These are phyloP conservation scores for Drosophila acutilabella DNA, from an alignment of 2,888 invertebrate species.

Conservation along the genomic window DNA sequence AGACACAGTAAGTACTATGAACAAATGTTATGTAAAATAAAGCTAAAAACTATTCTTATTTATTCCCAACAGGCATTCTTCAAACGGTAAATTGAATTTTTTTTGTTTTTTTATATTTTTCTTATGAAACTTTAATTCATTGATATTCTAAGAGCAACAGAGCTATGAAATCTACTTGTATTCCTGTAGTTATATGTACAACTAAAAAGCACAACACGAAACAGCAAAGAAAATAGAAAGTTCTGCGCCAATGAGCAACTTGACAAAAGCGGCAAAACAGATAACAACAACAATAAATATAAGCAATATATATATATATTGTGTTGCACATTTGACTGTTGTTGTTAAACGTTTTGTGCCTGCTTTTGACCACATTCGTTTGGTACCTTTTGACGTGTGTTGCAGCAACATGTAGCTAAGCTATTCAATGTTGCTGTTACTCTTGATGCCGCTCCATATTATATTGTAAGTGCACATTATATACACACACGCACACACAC, in stretches of 20 bases:
- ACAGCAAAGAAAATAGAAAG: slow-evolving; percentile 83
- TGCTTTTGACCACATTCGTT: slow-evolving; percentile 22
- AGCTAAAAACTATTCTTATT: not conserved
- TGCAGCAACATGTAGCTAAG: slow-evolving; percentile 58
- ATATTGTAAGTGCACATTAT: slow-evolving; percentile 55
- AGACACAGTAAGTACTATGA: slow-evolving; percentile 24
- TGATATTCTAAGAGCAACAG: slow-evolving; percentile 66
- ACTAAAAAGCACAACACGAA: slow-evolving; percentile 58
- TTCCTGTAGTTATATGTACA: slow-evolving; percentile 9
- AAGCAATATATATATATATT: slow-evolving; percentile 23
- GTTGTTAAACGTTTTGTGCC: slow-evolving; percentile 11
- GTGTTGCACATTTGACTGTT: slow-evolving; percentile 32
- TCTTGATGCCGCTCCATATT: slow-evolving; percentile 54
- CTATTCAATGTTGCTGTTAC: slow-evolving; percentile 14
- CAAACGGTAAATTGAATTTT: slow-evolving; percentile 31
- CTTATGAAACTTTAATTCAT: slow-evolving; percentile 50
- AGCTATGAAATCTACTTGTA: not conserved
- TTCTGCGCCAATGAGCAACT: slow-evolving; percentile 66
- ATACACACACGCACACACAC: slow-evolving; percentile 26
- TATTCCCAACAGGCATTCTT: slow-evolving; percentile 33
- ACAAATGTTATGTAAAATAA: slow-evolving; percentile 48
- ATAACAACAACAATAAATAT: slow-evolving; percentile 31
- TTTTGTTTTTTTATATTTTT: slow-evolving; percentile 12
- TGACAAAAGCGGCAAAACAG: slow-evolving; percentile 36
- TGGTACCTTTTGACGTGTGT: slow-evolving; percentile 38